Base-by-base conservation (phyloP, 2,113 vertebrate genomes). In the Gavialis gangeticus region DNA sequence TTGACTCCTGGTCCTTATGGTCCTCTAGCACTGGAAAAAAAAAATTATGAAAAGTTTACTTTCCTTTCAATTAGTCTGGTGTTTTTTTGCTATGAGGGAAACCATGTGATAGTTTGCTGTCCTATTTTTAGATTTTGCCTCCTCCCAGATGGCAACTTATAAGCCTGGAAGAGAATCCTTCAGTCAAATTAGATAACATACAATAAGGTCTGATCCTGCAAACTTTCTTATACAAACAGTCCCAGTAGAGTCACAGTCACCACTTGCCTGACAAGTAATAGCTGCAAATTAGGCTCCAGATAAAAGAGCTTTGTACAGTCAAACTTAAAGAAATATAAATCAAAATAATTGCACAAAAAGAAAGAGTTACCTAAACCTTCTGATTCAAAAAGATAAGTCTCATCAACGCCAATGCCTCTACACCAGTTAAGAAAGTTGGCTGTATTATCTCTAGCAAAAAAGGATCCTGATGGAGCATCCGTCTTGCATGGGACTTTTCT, bases 391-490 rank as follows among this genome's bases (percentile, higher is more conserved):
- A 99, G 98, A 79, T 99, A 99, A 5, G 99, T 99, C 86, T 99
- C 99, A 75, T 99, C 99, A 67, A 99, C 98, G 4, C 99, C 99
- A 77, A 99, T 90, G 55, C 96, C 94, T 28, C 99, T 98, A 86
- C 99, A 99, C 99, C 99, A 99, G 82, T 98, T 97, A 89, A 99
- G 98, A 97, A 99, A 99, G 98, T 99, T 99, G 2, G 99, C 99
- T 0, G 99, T 99, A 95, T 99, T 99, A 97, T 99, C 99, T 55
- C 99, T 98, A 75, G 99, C 99, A 90, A 99, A 99, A 97, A 99
- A 99, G 17, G 99, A 99, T 34, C 99, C 99, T 0, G 99, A 98
- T 12, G 99, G 98, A 80, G 99, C 99, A 82, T 99, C 98, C 75
- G 98, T 98, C 97, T 99, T 99, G 96, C 98, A 99, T 0, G 98